These are phyloP conservation scores for Sphenodon punctatus DNA, from an alignment of 2,797 vertebrate species.

Conservation along the genomic window DNA sequence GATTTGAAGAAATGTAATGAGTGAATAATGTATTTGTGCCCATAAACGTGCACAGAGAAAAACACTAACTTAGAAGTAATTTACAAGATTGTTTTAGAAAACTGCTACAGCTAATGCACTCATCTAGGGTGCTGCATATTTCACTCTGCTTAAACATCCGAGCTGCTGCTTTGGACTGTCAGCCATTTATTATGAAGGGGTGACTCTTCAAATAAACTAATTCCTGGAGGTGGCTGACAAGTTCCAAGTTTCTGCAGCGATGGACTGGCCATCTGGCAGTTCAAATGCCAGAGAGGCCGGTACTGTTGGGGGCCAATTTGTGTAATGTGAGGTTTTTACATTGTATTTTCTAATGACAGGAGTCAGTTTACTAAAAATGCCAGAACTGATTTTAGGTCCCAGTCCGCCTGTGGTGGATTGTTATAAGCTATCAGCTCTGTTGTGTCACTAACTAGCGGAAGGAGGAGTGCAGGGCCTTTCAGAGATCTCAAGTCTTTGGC, in stretches of 20 bases:
- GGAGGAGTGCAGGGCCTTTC: too few species aligned
- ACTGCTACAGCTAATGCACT: not conserved
- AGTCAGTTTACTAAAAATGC: too few species aligned
- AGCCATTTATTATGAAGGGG: slow-evolving; percentile 30
- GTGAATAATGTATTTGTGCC: slow-evolving; percentile 39
- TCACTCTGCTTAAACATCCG: slow-evolving; percentile 9
- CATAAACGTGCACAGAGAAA: slow-evolving; percentile 15
- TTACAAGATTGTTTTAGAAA: not conserved
- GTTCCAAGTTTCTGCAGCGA: not conserved
- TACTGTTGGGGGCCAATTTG: too few species aligned
- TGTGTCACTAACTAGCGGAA: too few species aligned
- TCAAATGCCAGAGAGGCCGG: too few species aligned
- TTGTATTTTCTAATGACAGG: too few species aligned
- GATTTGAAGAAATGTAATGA: slow-evolving; percentile 27
- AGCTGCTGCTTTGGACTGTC: not conserved
- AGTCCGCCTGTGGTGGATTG: too few species aligned
- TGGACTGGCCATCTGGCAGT: too few species aligned
- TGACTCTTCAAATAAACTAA: slow-evolving; percentile 30
- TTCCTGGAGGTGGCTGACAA: slow-evolving; percentile 25
- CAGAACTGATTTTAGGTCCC: too few species aligned
- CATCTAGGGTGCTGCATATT: not conserved
- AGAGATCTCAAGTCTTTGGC: too few species aligned
- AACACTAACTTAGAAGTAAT: not conserved
- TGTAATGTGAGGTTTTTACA: too few species aligned
- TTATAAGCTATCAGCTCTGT: too few species aligned